phyloP scores from a whole-genome alignment of 2,888 invertebrate genomes.

The Pandemis cinnamomeana region DNA sequence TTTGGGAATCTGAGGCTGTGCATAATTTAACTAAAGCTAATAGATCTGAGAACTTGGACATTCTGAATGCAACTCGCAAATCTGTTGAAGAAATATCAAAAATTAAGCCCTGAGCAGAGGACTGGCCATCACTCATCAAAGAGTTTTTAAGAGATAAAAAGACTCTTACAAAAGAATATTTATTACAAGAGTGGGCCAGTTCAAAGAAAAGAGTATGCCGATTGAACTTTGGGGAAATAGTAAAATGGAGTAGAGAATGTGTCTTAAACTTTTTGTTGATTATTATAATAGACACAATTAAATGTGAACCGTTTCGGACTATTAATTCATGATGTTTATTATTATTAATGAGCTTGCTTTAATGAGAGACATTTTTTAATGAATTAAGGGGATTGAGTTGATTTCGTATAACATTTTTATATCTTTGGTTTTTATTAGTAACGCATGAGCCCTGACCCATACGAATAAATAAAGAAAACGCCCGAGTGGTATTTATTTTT shows the following conservation, averaged over 20 bases:
- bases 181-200: conserved; percentile 66
- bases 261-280: too few relatives aligned
- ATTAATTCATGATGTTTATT: too few relatives aligned
- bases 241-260: too few relatives aligned
- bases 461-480: background rate
- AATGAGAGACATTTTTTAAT: background rate
- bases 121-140: conserved; percentile 48
- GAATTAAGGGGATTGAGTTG: background rate
- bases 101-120: conserved; percentile 1
- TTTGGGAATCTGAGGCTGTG: background rate
- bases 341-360: too few relatives aligned
- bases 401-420: conserved; percentile 26
- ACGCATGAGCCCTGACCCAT: conserved; percentile 28
- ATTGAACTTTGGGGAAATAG: conserved; percentile 79
- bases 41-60: conserved; percentile 13
- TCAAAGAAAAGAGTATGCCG: conserved; percentile 53
- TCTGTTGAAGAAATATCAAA: background rate
- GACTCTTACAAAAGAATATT: conserved; percentile 61
- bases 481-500: conserved; percentile 26
- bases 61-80: background rate
- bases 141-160: conserved; percentile 66
- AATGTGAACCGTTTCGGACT: too few relatives aligned
- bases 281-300: too few relatives aligned
- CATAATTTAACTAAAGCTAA: background rate
- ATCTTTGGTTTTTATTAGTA: conserved; percentile 17